Evolutionary conservation across 2,888 invertebrate genomes (phyloP), one percentile per base, ranked within the genome.

Genomic region (Amphipoea lucens): DNA sequence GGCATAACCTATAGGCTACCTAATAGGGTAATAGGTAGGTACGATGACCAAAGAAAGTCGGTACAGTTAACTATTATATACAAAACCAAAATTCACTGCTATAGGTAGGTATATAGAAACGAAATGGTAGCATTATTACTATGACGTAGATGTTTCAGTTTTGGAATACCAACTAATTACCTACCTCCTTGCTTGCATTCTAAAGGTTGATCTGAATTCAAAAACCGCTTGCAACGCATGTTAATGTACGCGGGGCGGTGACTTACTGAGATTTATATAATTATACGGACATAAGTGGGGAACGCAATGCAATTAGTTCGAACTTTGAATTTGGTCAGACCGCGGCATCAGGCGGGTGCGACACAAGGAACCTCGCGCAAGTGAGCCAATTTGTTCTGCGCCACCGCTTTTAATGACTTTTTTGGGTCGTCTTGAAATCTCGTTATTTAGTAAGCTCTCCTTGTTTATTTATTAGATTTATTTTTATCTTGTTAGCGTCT

Each of bases 371-470:
- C 82, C 82, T 84, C 76, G 74, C 81, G 78, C 87, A 90, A 92
- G 92, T 90, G 90, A 91, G 91, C 90, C 89, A 92, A 94, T 94
- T 93, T 92, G 92, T 93, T 91, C 90, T 89, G 91, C 89, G 73
- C 88, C 90, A 90, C 84, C 87, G 90, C 85, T 85, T 90, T 91
- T 93, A 91, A 93, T 91, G 89, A 91, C 91, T 90, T 91, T 93
- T 92, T 92, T 90, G 89, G 90, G 88, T 87, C 82, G 88, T 88
- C 79, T 84, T 87, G 89, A 88, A 87, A 88, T 90, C 90, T 91
- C 85, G 90, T 91, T 90, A 91, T 90, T 91, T 89, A 87, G 84
- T 88, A 90, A 81, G 86, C 84, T 85, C 87, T 86, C 73, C 81
- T 84, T 87, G 87, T 91, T 90, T 90, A 91, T 90, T 89, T 88